Base-by-base conservation (phyloP, 2,113 vertebrate species). In the Pyrgilauda ruficollis region DNA sequence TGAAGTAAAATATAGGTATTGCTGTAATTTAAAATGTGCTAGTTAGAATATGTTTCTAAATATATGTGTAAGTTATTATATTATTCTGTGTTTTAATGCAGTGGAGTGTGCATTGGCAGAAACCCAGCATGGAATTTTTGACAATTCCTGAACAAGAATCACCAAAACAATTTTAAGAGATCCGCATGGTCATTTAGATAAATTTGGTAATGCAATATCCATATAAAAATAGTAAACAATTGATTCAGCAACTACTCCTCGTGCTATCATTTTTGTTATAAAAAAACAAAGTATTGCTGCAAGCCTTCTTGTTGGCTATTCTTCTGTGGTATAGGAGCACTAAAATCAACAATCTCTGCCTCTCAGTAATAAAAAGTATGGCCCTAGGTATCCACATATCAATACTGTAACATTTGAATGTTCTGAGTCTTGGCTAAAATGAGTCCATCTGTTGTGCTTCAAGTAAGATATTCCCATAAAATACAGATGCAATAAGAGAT, bases 381-480 rank as follows among this genome's bases (percentile, higher is more conserved):
- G 55, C 37, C 20, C 76, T 74, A 11, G 28, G 30, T 56, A 84
- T 44, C 50, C 52, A 61, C 15, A 24, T 52, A 83, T 44, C 86
- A 91, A 55, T 79, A 64, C 46, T 30, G 22, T 19, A 85, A 56
- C 58, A 76, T 79, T 87, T 85, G 63, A 92, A 84, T 44, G 17
- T 35, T 70, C 76, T 30, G 44, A 94, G 49, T 90, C 47, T 78
- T 90, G 74, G 86, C 79, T 96, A 86, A 97, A 97, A 94, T 47
- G 47, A 96, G 47, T 79, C 94, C 94, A 94, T 97, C 90, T 97
- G 97, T 87, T 93, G 95, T 91, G 35, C 44, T 84, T 72, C 7
- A n/a, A 96, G 73, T 94, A 94, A 87, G 93, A 96, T 70, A 70
- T 94, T 95, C 83, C 52, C 92, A 95, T 97, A 95, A 97, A 97